These are phyloP conservation scores for Festucalex cinctus DNA, from an alignment of 2,113 vertebrate genomes.

Conservation along the genomic window DNA sequence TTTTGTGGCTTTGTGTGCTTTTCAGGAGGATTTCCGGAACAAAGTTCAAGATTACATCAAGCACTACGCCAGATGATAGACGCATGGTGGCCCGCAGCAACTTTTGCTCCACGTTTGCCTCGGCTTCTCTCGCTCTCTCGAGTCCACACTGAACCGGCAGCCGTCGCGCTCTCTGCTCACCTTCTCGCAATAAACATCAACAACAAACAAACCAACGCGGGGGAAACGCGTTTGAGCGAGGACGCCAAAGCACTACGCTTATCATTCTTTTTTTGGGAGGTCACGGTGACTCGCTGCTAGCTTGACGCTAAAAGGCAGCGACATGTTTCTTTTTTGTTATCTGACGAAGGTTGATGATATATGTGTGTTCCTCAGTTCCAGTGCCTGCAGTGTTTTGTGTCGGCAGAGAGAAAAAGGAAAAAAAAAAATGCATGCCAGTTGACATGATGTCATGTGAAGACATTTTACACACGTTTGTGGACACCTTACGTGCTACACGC, in stretches of 20 bases:
- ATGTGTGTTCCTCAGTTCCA: slow-evolving; percentile 69
- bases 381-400: slow-evolving; percentile 67
- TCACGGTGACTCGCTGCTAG: slow-evolving; percentile 3
- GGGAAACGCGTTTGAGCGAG: slow-evolving; percentile 3
- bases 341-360: slow-evolving; percentile 56
- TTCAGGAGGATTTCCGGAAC: slow-evolving; percentile 87
- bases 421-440: slow-evolving; percentile 55
- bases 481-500: background rate
- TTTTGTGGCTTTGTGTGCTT: background rate
- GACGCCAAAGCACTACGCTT: slow-evolving; percentile 40
- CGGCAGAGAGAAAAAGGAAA: slow-evolving; percentile 49
- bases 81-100: slow-evolving; percentile 37
- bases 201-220: slow-evolving; percentile 21
- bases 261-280: slow-evolving; percentile 21
- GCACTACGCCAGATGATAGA: slow-evolving; percentile 91
- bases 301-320: background rate
- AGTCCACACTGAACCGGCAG: slow-evolving; percentile 44
- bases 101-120: slow-evolving; percentile 52
- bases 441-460: slow-evolving; percentile 15
- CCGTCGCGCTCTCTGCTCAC: slow-evolving; percentile 23
- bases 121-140: slow-evolving; percentile 44
- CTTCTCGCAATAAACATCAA: slow-evolving; percentile 47
- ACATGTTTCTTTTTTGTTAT: background rate
- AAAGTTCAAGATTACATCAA: slow-evolving; percentile 96
- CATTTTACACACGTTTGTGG: background rate